A percentile compares a stretch with the other conserved stretches of the same genome.
Conservation (phyloP, 2,113 vertebrate species). For the Orthonyx spaldingii region DNA sequence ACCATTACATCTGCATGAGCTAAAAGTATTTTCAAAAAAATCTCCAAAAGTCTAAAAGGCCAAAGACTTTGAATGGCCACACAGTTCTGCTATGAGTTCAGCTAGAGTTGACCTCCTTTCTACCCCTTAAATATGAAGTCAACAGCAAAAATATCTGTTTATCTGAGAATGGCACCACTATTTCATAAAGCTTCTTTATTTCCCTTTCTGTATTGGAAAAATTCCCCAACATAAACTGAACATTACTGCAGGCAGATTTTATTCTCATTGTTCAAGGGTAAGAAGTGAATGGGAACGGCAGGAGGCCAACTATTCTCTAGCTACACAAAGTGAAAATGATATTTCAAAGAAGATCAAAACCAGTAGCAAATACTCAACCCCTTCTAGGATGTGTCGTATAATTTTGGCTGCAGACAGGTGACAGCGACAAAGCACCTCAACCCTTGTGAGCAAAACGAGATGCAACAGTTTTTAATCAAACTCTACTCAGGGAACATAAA, state of each 20-base stretch:
- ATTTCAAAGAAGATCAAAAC: slow-evolving; percentile 68
- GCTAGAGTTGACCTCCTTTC: slow-evolving; percentile 9
- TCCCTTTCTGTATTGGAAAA: slow-evolving; percentile 26
- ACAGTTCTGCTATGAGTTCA: neutral
- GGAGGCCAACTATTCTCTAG: slow-evolving; percentile 49
- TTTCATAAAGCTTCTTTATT: slow-evolving; percentile 61
- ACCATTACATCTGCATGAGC: neutral
- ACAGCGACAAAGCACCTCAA: neutral
- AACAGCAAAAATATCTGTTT: slow-evolving; percentile 56
- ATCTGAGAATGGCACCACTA: slow-evolving; percentile 35
- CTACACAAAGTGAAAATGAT: slow-evolving; percentile 39
- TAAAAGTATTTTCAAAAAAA: neutral
- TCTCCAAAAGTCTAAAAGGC: neutral
- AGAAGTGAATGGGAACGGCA: slow-evolving; percentile 55
- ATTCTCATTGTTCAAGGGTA: slow-evolving; percentile 62
- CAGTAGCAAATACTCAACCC: slow-evolving; percentile 30
- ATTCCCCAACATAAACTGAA: slow-evolving; percentile 49
- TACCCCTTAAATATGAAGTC: slow-evolving; percentile 39
- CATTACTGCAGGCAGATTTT: slow-evolving; percentile 59
- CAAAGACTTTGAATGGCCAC: neutral
- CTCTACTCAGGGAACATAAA: neutral
- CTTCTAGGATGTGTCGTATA: neutral
- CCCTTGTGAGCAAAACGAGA: neutral
- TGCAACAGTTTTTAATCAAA: slow-evolving; percentile 47
- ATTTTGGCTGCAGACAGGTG: slow-evolving; percentile 23